These are phyloP conservation scores for Dicyrtomina minuta DNA, from an alignment of 2,888 invertebrate genomes.

Conservation along the genomic window DNA sequence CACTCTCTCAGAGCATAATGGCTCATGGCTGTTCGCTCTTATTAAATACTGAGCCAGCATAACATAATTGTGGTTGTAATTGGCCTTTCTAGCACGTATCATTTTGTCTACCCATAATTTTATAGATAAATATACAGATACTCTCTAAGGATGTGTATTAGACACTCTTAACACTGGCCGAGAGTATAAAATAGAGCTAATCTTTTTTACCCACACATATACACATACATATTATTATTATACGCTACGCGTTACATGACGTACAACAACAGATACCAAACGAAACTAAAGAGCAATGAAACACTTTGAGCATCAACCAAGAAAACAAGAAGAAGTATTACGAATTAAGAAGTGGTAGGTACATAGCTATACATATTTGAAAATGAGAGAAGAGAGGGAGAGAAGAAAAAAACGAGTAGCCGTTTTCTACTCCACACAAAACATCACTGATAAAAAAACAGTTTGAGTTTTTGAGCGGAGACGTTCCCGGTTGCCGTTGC, in stretches of 20 bases:
- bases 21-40: background rate
- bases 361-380: too few relatives aligned
- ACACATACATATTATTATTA: too few relatives aligned
- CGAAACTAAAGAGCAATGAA: constrained; percentile 16
- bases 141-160: too few relatives aligned
- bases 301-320: constrained; percentile 14
- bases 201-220: too few relatives aligned
- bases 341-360: background rate
- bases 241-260: too few relatives aligned
- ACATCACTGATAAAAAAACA: background rate
- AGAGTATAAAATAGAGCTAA: too few relatives aligned
- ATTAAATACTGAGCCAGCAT: constrained; percentile 21
- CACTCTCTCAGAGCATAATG: too few relatives aligned
- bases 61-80: constrained; percentile 29
- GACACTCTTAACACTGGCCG: background rate
- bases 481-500: background rate
- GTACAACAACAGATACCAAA: too few relatives aligned
- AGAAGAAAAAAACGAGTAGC: constrained; percentile 19
- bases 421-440: background rate
- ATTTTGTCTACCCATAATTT: constrained; percentile 13
- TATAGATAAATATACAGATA: constrained; percentile 5
- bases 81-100: constrained; percentile 28
- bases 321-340: background rate
- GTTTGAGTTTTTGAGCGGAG: background rate
- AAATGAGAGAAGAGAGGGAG: too few relatives aligned